phyloP scores from a whole-genome alignment of 1,140 invertebrate species.

The Drosophila mojavensis region DNA sequence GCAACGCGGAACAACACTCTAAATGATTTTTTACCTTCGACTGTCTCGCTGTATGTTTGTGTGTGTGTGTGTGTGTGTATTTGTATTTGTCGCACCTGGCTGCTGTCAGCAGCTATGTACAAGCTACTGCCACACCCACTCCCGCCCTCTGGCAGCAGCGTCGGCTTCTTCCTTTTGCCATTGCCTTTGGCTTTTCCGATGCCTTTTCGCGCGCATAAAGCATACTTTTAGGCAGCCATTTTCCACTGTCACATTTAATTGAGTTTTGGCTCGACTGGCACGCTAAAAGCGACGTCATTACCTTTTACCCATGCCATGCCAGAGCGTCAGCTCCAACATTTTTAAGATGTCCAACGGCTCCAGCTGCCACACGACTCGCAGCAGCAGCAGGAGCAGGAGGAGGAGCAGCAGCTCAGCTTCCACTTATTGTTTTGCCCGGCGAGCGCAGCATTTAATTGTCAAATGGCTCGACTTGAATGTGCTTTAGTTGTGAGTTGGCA shows the following conservation, averaged over 20 bases:
- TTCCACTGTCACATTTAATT: constrained; percentile 82
- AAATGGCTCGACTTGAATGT: constrained; percentile 52
- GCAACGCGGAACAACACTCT: constrained; percentile 3
- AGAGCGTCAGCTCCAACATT: constrained; percentile 33
- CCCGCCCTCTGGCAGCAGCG: no score
- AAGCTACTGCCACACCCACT: not conserved
- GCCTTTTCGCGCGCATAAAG: constrained; percentile 51
- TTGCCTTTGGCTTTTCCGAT: constrained; percentile 3
- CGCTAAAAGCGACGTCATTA: constrained; percentile 81
- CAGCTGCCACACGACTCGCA: not conserved
- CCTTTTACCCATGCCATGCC: constrained; percentile 21
- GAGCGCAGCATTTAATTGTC: constrained; percentile 77
- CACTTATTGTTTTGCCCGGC: constrained; percentile 34
- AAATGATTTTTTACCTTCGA: not conserved
- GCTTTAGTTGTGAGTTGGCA: not conserved
- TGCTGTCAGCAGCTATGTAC: constrained; percentile 1
- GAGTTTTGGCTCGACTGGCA: constrained; percentile 66
- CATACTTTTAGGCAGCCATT: constrained; percentile 79
- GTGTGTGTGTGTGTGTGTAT: not conserved
- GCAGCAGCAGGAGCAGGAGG: not conserved
- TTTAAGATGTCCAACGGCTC: constrained; percentile 63
- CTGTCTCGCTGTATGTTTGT: not conserved
- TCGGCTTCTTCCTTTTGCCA: constrained; percentile 21
- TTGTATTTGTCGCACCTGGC: constrained; percentile 44
- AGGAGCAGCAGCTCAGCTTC: not conserved